Evolutionary conservation across 2,888 invertebrate species (phyloP).

Genomic region (Amiota minor): DNA sequence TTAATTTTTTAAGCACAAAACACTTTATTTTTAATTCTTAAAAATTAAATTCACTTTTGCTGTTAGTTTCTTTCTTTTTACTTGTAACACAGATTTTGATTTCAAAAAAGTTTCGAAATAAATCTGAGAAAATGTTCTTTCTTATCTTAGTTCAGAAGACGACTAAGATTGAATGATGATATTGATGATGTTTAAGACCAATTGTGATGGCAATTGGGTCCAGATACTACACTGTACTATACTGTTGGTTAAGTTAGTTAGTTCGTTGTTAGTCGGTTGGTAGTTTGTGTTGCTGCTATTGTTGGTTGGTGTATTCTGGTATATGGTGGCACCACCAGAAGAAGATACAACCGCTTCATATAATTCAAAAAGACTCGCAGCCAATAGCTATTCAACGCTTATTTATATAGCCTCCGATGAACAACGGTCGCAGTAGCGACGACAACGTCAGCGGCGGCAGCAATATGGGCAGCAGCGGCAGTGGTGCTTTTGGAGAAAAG

Average conservation of each 20-base stretch:
- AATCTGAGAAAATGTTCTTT: no score
- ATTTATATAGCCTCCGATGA: constrained; percentile 74
- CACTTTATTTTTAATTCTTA: constrained; percentile 18
- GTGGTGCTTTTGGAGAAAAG: constrained; percentile 24
- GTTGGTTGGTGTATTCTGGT: constrained; percentile 31
- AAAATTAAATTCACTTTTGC: constrained; percentile 28
- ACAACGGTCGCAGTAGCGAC: constrained; percentile 56
- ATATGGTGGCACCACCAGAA: constrained; percentile 60
- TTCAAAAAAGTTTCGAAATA: constrained; percentile 15
- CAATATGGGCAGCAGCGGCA: constrained; percentile 29
- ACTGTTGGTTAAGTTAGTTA: constrained; percentile 41
- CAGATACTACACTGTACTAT: background rate
- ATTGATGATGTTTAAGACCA: constrained; percentile 38
- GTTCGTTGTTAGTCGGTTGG: constrained; percentile 42
- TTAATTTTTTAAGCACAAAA: constrained; percentile 20
- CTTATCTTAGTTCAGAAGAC: background rate
- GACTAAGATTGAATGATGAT: background rate
- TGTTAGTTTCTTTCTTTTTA: constrained; percentile 29
- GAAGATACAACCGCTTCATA: constrained; percentile 73
- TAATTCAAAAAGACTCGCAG: constrained; percentile 74
- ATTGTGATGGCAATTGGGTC: constrained; percentile 41
- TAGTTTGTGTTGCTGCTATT: constrained; percentile 35
- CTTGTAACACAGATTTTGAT: constrained; percentile 49
- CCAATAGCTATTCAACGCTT: constrained; percentile 74
- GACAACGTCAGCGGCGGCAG: constrained; percentile 31